Percentiles rank a stretch among this genome's conserved stretches.
Evolutionary conservation across 2,113 vertebrate genomes (phyloP).

Genomic region (Pygoscelis antarcticus): DNA sequence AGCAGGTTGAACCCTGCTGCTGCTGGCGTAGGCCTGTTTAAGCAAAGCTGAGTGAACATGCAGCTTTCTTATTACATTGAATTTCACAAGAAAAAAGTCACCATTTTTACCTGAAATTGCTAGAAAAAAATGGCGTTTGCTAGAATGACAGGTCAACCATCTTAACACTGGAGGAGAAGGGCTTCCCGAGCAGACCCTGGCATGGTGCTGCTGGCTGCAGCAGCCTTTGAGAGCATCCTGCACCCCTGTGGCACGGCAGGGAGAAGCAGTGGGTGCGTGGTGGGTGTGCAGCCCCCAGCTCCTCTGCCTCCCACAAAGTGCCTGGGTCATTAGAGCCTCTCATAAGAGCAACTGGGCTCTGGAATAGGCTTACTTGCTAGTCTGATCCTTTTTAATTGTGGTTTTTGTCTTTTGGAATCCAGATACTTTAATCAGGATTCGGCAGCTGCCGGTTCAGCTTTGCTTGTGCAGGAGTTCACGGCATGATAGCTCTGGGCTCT

Average conservation of each 20-base stretch:
- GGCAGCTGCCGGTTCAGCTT: fast-evolving
- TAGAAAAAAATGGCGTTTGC: not conserved
- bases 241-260: fast-evolving
- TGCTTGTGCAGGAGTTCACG: not conserved
- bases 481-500: not conserved
- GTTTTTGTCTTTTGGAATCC: not conserved
- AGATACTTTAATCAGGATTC: not conserved
- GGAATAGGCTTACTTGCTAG: not conserved
- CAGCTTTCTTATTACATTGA: not conserved
- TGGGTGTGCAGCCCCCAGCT: not conserved
- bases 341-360: not conserved
- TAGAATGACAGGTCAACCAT: not conserved
- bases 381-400: not conserved
- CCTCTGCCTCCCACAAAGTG: not conserved
- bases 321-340: not conserved
- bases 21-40: not conserved
- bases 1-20: not conserved
- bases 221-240: not conserved
- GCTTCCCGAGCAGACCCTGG: not conserved
- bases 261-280: not conserved
- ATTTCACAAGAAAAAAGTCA: not conserved
- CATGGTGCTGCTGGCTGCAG: not conserved
- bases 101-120: not conserved
- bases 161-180: not conserved
- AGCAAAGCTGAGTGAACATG: not conserved